Base-by-base conservation (phyloP, 2,113 vertebrate species). In the Proterorhinus semilunaris region DNA sequence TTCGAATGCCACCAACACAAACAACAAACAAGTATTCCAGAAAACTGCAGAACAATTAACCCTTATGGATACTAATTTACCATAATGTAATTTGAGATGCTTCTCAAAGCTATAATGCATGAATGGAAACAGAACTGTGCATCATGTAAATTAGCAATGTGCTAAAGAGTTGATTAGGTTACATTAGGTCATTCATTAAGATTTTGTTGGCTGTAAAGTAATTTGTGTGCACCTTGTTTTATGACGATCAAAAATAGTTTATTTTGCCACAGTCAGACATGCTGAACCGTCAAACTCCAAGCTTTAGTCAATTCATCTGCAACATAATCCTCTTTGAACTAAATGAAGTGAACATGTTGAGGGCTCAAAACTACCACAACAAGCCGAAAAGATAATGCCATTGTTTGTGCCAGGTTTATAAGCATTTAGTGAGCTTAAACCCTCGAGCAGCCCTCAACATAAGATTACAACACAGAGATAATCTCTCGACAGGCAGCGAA, bases 251-350 rank as follows among this genome's bases (percentile, higher is more conserved):
- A 36, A 36, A 3, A 36, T 4, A 36, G 27, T 36, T 55, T 11
- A 55, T 27, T 55, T 27, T 27, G 53, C 21, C 53, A 76, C 42
- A 71, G 15, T 66, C 17, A 50, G 43, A 78, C 62, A 54, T 65
- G 58, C 76, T 44, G 43, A 69, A 45, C 36, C 66, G 49, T 69
- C 50, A 66, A 62, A 58, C 50, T 62, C 54, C 12, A 42, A 61
- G 62, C 65, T 62, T 81, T 65, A 43, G 43, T 70, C 64, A 70
- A 83, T 68, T 83, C 68, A 74, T 85, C 66, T 58, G 47, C 66
- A 66, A 44, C 55, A 58, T 88, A 90, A 90, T 87, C 85, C 74
- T 86, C 85, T 86, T 85, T 79, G 59, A 75, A 83, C 54, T 51
- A 78, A 71, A 85, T 83, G 75, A 63, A 80, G 77, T 76, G 65